Conservation (phyloP, 2,888 invertebrate genomes). For the Phortica okadai region DNA sequence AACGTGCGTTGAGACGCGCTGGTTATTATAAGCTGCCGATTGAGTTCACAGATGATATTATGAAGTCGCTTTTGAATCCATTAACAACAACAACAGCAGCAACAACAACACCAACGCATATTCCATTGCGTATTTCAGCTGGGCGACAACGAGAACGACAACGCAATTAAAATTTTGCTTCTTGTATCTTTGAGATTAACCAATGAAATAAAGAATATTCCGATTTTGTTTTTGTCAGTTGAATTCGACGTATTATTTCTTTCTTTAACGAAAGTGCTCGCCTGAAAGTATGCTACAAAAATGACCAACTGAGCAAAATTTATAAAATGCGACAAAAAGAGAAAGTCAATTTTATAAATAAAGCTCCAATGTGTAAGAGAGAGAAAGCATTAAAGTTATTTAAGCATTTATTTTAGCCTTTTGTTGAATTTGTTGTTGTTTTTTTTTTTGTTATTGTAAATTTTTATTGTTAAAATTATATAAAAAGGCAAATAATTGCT, state of each 20-base stretch:
- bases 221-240: constrained; percentile 34
- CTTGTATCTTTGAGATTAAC: not conserved
- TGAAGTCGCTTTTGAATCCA: constrained; percentile 64
- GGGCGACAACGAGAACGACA: not conserved
- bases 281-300: constrained; percentile 22
- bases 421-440: not conserved
- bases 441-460: not conserved
- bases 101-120: not conserved
- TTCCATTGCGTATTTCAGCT: too few relatives aligned
- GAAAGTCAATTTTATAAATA: too few relatives aligned
- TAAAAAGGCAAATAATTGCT: constrained; percentile 20
- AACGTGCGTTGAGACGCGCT: constrained; percentile 55
- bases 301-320: not conserved
- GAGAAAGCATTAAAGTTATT: not conserved
- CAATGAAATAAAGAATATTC: constrained; percentile 2
- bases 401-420: not conserved
- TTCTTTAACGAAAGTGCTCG: not conserved
- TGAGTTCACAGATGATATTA: constrained; percentile 60
- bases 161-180: not conserved
- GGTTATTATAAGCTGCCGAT: constrained; percentile 65
- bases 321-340: not conserved
- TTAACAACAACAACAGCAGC: constrained; percentile 29
- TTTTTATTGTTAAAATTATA: constrained; percentile 12
- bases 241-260: not conserved
- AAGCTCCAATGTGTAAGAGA: not conserved